phyloP scores from a whole-genome alignment of 2,113 vertebrate species.

The Cynopterus brachyotis region DNA sequence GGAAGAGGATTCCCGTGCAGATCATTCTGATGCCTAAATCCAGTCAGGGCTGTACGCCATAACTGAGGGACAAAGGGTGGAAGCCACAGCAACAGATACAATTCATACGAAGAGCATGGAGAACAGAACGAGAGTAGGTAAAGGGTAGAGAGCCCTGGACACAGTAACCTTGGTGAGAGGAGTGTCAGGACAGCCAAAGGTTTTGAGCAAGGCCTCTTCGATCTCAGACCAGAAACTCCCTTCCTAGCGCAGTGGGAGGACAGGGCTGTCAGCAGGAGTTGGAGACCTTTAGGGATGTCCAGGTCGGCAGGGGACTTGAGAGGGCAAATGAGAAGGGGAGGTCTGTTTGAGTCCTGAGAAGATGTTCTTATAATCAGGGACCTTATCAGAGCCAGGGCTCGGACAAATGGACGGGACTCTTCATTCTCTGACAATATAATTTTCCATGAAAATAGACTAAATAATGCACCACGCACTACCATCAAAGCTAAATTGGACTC shows the following conservation, averaged over 20 bases:
- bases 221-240: not conserved
- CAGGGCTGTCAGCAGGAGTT: not conserved
- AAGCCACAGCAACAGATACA: not conserved
- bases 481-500: constrained; percentile 42
- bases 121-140: not conserved
- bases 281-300: not conserved
- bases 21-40: not conserved
- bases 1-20: not conserved
- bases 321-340: not conserved
- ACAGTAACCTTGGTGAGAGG: not conserved
- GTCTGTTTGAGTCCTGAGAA: not conserved
- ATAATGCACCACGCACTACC: not conserved
- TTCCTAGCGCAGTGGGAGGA: not conserved
- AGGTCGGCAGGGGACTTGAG: not conserved
- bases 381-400: not conserved
- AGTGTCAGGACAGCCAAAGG: not conserved
- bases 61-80: not conserved
- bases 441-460: constrained; percentile 48
- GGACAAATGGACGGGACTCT: not conserved
- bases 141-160: not conserved
- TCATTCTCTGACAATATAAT: constrained; percentile 45
- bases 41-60: not conserved
- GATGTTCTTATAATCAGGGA: not conserved
- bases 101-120: rapidly evolving
- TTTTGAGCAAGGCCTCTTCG: not conserved